phyloP scores from a whole-genome alignment of 1,140 invertebrate genomes.

The Drosophila grimshawi region DNA sequence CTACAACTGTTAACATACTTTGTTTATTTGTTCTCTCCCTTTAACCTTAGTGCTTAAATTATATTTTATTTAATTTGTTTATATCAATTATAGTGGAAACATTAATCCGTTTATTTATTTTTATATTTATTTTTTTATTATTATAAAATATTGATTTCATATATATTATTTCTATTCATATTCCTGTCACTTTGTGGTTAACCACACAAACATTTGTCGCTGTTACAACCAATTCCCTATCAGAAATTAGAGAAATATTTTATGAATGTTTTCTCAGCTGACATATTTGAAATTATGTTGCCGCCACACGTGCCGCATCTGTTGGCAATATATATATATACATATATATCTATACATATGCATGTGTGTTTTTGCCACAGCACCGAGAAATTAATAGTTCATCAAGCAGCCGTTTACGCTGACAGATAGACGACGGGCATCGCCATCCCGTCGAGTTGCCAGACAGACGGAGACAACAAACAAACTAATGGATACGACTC shows the following conservation, averaged over 20 bases:
- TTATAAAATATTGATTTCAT: not conserved
- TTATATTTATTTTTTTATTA: no score
- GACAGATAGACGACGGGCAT: constrained; percentile 69
- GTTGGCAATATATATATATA: not conserved
- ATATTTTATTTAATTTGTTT: no score
- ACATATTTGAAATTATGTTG: constrained; percentile 47
- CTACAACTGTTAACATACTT: no score
- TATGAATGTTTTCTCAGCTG: constrained; percentile 42
- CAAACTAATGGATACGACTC: constrained; percentile 42
- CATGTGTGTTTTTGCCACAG: constrained; percentile 30
- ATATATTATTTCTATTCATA: not conserved
- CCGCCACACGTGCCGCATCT: constrained; percentile 27
- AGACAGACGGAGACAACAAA: constrained; percentile 41
- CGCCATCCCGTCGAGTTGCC: constrained; percentile 46
- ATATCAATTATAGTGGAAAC: no score
- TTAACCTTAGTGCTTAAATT: no score
- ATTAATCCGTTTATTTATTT: no score
- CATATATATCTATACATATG: not conserved
- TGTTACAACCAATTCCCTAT: constrained; percentile 3
- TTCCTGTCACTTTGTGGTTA: not conserved
- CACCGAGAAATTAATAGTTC: constrained; percentile 74
- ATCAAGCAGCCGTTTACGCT: constrained; percentile 62
- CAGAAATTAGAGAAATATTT: constrained; percentile 30
- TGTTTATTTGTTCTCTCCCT: no score
- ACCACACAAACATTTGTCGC: constrained; percentile 33